These are phyloP conservation scores for Oriolus oriolus DNA, from an alignment of 2,113 vertebrate species.

Conservation along the genomic window DNA sequence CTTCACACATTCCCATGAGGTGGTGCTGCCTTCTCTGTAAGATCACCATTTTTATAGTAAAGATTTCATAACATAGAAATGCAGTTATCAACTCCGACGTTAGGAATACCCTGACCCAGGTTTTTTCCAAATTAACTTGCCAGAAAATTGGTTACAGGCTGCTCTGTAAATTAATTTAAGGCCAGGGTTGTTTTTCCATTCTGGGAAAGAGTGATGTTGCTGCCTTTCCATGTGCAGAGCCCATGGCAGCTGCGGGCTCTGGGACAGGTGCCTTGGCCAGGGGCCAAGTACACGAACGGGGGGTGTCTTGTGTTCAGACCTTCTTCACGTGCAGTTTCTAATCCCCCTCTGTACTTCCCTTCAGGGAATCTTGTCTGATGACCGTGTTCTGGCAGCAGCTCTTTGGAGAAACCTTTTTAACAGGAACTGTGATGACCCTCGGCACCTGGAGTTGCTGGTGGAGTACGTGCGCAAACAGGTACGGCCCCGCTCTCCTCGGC, in stretches of 20 bases:
- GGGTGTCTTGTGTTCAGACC: background rate
- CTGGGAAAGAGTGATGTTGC: background rate
- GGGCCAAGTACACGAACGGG: background rate
- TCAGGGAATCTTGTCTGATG: slow-evolving; percentile 92
- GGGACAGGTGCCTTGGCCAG: background rate
- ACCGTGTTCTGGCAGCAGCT: slow-evolving; percentile 86
- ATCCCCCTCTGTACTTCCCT: background rate
- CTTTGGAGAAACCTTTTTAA: slow-evolving; percentile 95
- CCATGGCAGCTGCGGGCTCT: background rate
- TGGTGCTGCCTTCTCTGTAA: background rate
- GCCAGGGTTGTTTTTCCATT: background rate
- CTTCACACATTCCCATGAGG: background rate
- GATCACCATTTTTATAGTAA: background rate
- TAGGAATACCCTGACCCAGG: background rate
- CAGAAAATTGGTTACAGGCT: background rate
- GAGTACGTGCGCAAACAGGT: slow-evolving; percentile 99
- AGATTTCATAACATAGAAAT: background rate
- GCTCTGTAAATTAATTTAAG: background rate
- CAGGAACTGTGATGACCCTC: slow-evolving; percentile 87
- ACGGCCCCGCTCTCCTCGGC: background rate
- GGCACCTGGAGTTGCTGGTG: slow-evolving; percentile 89
- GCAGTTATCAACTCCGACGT: background rate
- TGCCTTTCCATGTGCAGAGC: background rate
- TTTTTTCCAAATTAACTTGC: background rate
- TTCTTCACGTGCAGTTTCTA: background rate